These are phyloP conservation scores for Cerastoderma edule DNA, from an alignment of 2,888 invertebrate species.

Conservation along the genomic window DNA sequence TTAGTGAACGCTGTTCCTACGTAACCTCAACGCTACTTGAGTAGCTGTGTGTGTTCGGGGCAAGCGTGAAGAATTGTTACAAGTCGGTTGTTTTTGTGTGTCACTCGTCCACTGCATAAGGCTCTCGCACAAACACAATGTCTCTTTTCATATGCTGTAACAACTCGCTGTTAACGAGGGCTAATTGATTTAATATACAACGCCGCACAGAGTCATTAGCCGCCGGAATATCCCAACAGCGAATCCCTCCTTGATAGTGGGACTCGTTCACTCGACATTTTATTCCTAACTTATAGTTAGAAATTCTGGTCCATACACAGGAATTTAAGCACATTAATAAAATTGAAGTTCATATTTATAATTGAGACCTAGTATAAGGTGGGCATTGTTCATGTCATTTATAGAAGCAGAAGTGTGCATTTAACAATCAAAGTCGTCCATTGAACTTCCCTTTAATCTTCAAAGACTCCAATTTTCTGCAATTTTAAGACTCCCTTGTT, in stretches of 20 bases:
- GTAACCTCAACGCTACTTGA: no score
- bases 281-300: not conserved
- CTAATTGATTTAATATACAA: constrained; percentile 1
- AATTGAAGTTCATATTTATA: not conserved
- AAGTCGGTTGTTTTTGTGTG: no score
- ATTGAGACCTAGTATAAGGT: not conserved
- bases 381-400: not conserved
- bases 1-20: no score
- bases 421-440: no score
- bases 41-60: no score
- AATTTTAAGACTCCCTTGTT: not conserved
- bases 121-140: constrained; percentile 9
- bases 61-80: no score
- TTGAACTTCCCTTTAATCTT: not conserved
- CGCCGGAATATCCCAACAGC: constrained; percentile 3
- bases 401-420: not conserved
- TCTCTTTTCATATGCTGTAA: constrained; percentile 1
- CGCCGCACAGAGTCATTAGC: not conserved
- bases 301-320: not conserved
- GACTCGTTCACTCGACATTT: not conserved
- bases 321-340: not conserved
- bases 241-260: not conserved
- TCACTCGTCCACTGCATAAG: no score
- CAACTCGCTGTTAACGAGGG: not conserved
- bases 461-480: not conserved